phyloP scores from a whole-genome alignment of 2,888 invertebrate genomes.

The Melanostoma mellinum region DNA sequence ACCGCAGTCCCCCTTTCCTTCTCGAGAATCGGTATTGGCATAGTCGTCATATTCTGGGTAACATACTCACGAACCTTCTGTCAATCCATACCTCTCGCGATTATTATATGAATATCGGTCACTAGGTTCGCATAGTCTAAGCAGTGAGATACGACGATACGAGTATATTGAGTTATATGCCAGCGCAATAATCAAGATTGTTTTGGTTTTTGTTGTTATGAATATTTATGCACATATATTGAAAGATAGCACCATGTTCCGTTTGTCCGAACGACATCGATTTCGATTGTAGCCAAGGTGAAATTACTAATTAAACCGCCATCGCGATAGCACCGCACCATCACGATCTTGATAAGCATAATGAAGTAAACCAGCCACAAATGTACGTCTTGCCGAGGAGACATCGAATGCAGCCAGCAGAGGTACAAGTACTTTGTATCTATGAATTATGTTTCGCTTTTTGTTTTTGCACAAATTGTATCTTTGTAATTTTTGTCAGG shows the following conservation, averaged over 20 bases:
- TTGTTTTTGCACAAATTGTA: conserved; percentile 35
- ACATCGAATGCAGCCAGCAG: conserved; percentile 15
- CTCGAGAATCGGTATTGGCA: conserved; percentile 1
- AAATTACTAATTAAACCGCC: conserved; percentile 65
- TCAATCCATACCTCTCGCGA: conserved; percentile 58
- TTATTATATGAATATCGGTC: conserved; percentile 67
- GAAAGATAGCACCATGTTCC: conserved; percentile 50
- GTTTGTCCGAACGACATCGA: conserved; percentile 58
- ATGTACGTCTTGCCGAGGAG: not conserved
- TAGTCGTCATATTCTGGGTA: conserved; percentile 28
- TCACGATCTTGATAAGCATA: conserved; percentile 26
- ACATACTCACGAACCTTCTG: conserved; percentile 46
- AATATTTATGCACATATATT: conserved; percentile 2
- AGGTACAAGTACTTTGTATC: conserved; percentile 45
- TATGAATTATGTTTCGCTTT: conserved; percentile 62
- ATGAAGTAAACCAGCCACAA: conserved; percentile 26
- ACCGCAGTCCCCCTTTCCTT: conserved; percentile 21
- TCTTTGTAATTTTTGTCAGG: conserved; percentile 67
- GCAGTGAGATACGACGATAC: not conserved
- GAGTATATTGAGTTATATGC: conserved; percentile 45
- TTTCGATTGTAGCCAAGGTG: conserved; percentile 63
- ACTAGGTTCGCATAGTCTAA: conserved; percentile 63
- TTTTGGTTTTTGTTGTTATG: conserved; percentile 6
- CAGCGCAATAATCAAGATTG: conserved; percentile 60
- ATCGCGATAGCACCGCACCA: conserved; percentile 55